phyloP scores from a whole-genome alignment of 92 coral and sea anemone species.

The Palythoa grandis region DNA sequence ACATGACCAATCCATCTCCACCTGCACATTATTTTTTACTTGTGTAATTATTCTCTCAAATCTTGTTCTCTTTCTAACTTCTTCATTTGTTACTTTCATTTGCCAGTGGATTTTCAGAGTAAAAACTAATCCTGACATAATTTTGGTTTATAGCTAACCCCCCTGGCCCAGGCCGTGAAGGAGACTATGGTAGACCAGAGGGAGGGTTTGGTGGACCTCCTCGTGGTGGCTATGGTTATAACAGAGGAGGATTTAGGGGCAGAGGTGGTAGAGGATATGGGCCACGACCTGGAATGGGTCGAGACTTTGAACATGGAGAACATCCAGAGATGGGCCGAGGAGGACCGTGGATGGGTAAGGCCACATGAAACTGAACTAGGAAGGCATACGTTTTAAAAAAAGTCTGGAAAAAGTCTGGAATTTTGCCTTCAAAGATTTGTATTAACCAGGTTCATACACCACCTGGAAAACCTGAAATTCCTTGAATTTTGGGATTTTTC shows the following conservation, averaged over 20 bases:
- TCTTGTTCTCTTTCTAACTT: too few species aligned
- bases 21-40: too few species aligned
- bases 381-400: neutral
- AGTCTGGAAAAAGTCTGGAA: too few species aligned
- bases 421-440: too few species aligned
- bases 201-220: constrained; percentile 68
- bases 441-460: too few species aligned
- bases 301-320: constrained; percentile 77
- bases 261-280: constrained; percentile 75
- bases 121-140: neutral
- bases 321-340: constrained; percentile 85
- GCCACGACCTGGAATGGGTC: constrained; percentile 94
- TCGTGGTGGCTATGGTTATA: constrained; percentile 74
- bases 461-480: too few species aligned
- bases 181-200: constrained; percentile 49
- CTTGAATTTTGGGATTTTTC: too few species aligned
- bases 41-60: too few species aligned
- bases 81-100: too few species aligned
- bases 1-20: too few species aligned
- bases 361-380: neutral
- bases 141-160: constrained; percentile 62
- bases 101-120: neutral
- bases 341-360: constrained; percentile 96
- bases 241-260: constrained; percentile 88
- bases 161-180: constrained; percentile 55